A percentile compares a stretch with the other conserved stretches of the same genome.
These are phyloP conservation scores for Phanerotoma sp. DNA, from an alignment of 2,888 invertebrate species.

Conservation along the genomic window DNA sequence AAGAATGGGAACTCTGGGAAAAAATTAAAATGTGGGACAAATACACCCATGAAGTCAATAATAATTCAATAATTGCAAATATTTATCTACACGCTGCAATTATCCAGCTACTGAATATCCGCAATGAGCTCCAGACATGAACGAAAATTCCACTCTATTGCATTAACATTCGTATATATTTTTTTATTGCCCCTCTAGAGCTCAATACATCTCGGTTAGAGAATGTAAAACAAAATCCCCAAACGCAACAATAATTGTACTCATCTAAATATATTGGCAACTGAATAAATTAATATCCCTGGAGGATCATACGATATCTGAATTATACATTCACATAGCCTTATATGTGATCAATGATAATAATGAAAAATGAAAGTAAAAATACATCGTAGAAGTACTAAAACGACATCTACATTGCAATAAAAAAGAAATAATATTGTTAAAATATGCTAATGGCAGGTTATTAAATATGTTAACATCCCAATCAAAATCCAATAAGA, in stretches of 20 bases:
- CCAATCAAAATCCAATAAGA: not conserved
- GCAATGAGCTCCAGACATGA: no score
- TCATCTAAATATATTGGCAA: not conserved
- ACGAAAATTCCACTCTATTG: no score
- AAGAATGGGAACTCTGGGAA: no score
- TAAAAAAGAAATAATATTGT: not conserved
- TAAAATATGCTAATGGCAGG: not conserved
- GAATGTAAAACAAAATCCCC: slow-evolving; percentile 13
- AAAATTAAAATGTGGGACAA: no score
- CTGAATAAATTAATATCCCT: slow-evolving; percentile 9
- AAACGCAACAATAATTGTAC: slow-evolving; percentile 6
- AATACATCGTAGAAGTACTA: not conserved
- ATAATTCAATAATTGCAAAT: no score
- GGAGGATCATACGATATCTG: slow-evolving; percentile 11
- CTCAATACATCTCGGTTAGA: slow-evolving; percentile 10
- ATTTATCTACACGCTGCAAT: no score
- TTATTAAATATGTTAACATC: not conserved
- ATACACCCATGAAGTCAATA: no score
- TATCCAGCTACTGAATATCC: no score
- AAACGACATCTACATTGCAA: not conserved
- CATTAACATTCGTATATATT: no score
- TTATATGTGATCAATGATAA: slow-evolving; percentile 14
- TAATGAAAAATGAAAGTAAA: not conserved
- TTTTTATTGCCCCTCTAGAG: slow-evolving; percentile 1
- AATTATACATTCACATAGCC: slow-evolving; percentile 7